These are phyloP conservation scores for Byasa hedistus DNA, from an alignment of 2,888 invertebrate genomes.

Conservation along the genomic window DNA sequence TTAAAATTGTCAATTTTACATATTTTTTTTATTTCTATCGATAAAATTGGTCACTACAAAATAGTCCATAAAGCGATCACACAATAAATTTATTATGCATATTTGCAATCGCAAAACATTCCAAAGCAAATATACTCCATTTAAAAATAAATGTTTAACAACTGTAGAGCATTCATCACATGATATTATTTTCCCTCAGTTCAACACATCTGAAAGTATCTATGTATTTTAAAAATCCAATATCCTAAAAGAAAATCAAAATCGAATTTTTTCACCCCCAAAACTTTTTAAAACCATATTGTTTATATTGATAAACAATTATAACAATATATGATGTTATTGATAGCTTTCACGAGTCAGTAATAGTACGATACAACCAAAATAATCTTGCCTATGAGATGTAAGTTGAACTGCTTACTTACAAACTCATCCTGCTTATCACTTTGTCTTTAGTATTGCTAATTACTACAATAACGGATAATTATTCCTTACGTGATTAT, in stretches of 20 bases:
- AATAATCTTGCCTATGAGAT: conserved; percentile 4
- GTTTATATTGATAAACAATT: conserved; percentile 1
- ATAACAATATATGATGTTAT: conserved; percentile 9
- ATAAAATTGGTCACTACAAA: conserved; percentile 80
- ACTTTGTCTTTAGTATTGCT: conserved; percentile 24
- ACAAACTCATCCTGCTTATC: conserved; percentile 24
- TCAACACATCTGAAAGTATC: neutral
- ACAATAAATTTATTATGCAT: conserved; percentile 68
- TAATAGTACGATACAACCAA: conserved; percentile 19
- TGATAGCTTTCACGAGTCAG: conserved; percentile 11
- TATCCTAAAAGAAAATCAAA: neutral
- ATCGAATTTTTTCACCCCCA: too few relatives aligned
- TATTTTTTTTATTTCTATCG: conserved; percentile 65
- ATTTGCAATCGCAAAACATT: conserved; percentile 62
- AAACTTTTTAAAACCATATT: too few relatives aligned
- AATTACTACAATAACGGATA: conserved; percentile 27
- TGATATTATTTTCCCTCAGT: conserved; percentile 3
- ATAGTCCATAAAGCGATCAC: conserved; percentile 76
- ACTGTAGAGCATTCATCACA: conserved; percentile 6
- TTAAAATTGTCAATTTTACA: conserved; percentile 80
- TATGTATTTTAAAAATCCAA: neutral
- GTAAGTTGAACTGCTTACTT: neutral
- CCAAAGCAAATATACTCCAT: conserved; percentile 37
- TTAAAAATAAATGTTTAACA: conserved; percentile 21
- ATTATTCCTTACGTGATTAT: conserved; percentile 23